Evolutionary conservation across 1,140 invertebrate species (phyloP).

Genomic region (Bombus waltoni): DNA sequence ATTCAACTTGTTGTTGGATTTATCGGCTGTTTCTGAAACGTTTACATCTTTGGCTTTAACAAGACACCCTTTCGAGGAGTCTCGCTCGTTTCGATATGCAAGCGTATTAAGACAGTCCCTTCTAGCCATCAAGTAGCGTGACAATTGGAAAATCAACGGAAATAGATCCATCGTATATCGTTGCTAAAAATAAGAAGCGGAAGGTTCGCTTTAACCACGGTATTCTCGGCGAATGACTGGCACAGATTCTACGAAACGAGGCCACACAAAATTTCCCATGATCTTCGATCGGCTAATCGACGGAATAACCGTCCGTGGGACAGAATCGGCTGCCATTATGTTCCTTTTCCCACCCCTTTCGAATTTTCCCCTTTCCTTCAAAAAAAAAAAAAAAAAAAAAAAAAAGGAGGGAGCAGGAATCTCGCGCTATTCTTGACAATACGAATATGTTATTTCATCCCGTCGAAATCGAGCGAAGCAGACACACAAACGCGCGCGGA

Average conservation of each 20-base stretch:
- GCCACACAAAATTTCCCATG: slow-evolving; percentile 51
- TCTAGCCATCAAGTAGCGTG: no score
- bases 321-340: slow-evolving; percentile 40
- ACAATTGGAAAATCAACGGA: no score
- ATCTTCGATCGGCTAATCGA: slow-evolving; percentile 42
- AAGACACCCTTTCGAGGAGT: no score
- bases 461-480: not conserved
- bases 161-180: no score
- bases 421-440: slow-evolving; percentile 24
- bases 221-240: not conserved
- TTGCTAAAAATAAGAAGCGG: not conserved
- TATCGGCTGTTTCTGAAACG: no score
- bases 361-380: slow-evolving; percentile 38
- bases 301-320: slow-evolving; percentile 43
- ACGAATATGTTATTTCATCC: slow-evolving; percentile 51
- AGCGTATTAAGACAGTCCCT: no score
- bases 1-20: no score
- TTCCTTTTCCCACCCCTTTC: slow-evolving; percentile 57
- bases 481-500: not conserved
- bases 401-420: slow-evolving; percentile 29
- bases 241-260: slow-evolving; percentile 34
- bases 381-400: slow-evolving; percentile 8
- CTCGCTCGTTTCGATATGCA: no score
- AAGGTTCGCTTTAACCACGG: not conserved
- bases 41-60: no score